Conservation (phyloP, 2,797 vertebrate species). For the Loriculus beryllinus region DNA sequence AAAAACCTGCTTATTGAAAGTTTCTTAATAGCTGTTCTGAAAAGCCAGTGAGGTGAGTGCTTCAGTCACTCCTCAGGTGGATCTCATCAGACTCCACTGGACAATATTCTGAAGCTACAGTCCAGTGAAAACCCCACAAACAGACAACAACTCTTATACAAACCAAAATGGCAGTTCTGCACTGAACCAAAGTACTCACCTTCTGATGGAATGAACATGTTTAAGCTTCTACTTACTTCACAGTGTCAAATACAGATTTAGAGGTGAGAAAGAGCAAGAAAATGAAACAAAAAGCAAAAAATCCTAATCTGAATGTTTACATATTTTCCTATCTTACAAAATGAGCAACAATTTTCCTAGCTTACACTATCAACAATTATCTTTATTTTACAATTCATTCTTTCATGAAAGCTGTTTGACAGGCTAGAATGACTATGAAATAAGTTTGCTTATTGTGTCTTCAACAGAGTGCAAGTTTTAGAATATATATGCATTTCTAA, state of each 20-base stretch:
- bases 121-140: neutral
- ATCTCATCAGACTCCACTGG: neutral
- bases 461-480: neutral
- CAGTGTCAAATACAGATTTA: neutral
- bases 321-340: neutral
- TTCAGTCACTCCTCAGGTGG: neutral
- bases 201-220: neutral
- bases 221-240: neutral
- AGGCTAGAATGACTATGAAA: neutral
- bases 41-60: neutral
- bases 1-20: neutral
- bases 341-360: neutral
- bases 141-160: neutral
- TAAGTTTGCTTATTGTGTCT: neutral
- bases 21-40: neutral
- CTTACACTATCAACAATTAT: neutral
- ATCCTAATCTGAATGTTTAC: neutral
- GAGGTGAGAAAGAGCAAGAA: neutral
- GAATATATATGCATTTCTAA: neutral
- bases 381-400: neutral
- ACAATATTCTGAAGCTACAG: neutral
- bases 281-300: neutral
- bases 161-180: neutral
- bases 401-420: neutral
- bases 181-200: neutral